Conservation (phyloP, 2,113 vertebrate species). For the Myocastor coypus region DNA sequence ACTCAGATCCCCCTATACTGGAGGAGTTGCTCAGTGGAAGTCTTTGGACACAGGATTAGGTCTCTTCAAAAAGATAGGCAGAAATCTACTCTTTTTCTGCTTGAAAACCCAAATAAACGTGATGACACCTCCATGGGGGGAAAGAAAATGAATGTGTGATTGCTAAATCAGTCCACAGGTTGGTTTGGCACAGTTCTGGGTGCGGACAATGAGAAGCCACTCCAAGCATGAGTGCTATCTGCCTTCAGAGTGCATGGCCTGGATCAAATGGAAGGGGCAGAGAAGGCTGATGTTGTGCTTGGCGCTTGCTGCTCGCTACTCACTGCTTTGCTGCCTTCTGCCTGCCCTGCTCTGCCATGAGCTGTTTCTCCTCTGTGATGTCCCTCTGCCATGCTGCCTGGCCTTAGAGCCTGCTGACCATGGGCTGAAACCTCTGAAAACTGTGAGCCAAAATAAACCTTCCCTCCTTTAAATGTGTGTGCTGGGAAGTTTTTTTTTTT, state of each 20-base stretch:
- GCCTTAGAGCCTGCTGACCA: not conserved
- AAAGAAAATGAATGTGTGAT: not conserved
- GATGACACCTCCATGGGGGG: too few species aligned
- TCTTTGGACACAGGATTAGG: too few species aligned
- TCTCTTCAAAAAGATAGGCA: too few species aligned
- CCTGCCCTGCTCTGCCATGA: not conserved
- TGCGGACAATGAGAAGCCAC: not conserved
- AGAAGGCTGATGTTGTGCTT: not conserved
- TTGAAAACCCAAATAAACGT: too few species aligned
- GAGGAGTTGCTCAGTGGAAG: too few species aligned
- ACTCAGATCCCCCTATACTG: too few species aligned
- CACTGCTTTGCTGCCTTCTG: not conserved
- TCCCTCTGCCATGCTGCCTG: not conserved
- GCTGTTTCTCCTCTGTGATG: not conserved
- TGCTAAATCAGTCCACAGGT: not conserved
- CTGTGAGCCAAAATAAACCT: not conserved
- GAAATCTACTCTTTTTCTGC: too few species aligned
- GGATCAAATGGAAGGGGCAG: not conserved
- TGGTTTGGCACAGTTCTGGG: not conserved
- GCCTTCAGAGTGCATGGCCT: not conserved
- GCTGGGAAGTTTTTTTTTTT: not conserved
- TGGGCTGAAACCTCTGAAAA: not conserved
- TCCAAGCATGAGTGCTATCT: not conserved
- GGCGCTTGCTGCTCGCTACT: not conserved
- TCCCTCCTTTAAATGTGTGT: not conserved